These are phyloP conservation scores for Myopa tessellatipennis DNA, from an alignment of 2,888 invertebrate genomes.

Conservation along the genomic window DNA sequence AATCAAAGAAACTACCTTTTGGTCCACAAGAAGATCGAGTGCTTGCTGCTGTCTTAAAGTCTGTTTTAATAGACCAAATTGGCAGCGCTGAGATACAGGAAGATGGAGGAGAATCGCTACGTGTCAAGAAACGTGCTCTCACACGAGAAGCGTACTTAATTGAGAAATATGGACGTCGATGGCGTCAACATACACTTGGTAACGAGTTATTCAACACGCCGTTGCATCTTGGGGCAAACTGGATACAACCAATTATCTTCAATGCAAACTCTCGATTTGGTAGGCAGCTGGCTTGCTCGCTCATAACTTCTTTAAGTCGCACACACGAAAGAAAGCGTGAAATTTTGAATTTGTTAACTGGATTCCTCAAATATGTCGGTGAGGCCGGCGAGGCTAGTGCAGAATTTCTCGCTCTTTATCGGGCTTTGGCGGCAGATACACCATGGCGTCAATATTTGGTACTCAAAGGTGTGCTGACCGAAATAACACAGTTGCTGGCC, in stretches of 20 bases:
- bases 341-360: constrained; percentile 86
- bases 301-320: constrained; percentile 85
- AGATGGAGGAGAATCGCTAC: constrained; percentile 15
- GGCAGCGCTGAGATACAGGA: constrained; percentile 21
- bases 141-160: constrained; percentile 72
- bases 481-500: constrained; percentile 87
- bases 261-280: constrained; percentile 91
- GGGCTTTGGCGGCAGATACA: constrained; percentile 82
- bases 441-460: constrained; percentile 96
- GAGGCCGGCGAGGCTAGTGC: constrained; percentile 91
- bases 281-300: constrained; percentile 88
- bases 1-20: constrained; percentile 37
- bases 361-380: constrained; percentile 87
- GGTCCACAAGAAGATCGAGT: constrained; percentile 48
- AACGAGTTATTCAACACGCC: constrained; percentile 65
- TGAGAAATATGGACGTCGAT: constrained; percentile 81
- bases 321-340: constrained; percentile 77
- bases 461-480: constrained; percentile 84
- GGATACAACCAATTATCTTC: constrained; percentile 93
- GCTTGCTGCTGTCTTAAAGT: constrained; percentile 53
- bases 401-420: constrained; percentile 89
- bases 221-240: constrained; percentile 73
- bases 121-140: constrained; percentile 57
- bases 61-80: constrained; percentile 46
- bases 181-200: constrained; percentile 70